Percentiles rank a stretch among this genome's conserved stretches.
These are phyloP conservation scores for Megaceryle torquata DNA, from an alignment of 2,113 vertebrate genomes.

Conservation along the genomic window DNA sequence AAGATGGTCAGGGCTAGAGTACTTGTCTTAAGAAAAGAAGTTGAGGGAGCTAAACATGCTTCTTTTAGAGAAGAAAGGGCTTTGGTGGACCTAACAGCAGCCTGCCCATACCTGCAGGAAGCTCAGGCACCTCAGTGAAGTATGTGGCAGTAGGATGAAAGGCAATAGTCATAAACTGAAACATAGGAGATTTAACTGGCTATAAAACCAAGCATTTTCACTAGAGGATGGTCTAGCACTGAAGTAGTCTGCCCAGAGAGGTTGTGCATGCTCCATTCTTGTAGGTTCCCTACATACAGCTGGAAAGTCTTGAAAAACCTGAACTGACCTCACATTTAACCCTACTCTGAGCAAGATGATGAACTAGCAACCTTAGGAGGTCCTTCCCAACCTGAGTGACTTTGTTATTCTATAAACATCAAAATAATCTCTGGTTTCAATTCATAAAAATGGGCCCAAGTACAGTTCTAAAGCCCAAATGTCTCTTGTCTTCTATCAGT, in stretches of 20 bases:
- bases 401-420: not conserved
- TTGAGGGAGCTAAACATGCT: not conserved
- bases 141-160: not conserved
- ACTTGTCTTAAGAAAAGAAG: not conserved
- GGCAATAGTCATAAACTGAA: not conserved
- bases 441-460: not conserved
- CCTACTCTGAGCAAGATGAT: not conserved
- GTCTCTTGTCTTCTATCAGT: not conserved
- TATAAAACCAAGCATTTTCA: not conserved
- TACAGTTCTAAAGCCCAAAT: not conserved
- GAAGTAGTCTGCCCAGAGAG: not conserved
- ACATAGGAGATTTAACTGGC: not conserved
- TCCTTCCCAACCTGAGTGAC: not conserved
- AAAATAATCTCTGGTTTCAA: not conserved
- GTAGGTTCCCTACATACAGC: not conserved
- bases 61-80: not conserved
- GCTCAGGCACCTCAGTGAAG: not conserved
- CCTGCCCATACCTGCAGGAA: not conserved
- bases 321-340: not conserved
- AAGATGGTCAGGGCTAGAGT: not conserved
- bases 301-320: not conserved
- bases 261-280: not conserved
- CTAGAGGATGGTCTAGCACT: not conserved
- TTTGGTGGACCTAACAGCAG: not conserved
- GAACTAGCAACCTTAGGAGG: not conserved